A percentile compares a stretch with the other conserved stretches of the same genome.
Evolutionary conservation across 2,113 vertebrate genomes (phyloP).

Genomic region (Chauna torquata): DNA sequence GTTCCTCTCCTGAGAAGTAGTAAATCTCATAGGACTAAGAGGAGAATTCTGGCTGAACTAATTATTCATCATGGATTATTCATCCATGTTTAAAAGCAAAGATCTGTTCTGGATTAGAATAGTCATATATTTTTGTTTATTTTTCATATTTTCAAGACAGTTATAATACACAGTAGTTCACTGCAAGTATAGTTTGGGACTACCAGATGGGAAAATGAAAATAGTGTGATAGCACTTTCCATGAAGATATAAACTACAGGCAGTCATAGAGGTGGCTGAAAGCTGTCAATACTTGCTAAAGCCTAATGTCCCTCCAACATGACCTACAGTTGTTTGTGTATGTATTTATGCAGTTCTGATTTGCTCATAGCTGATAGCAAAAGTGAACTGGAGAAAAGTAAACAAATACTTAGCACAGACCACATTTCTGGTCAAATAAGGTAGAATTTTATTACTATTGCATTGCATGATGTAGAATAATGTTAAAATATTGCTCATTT

Average conservation of each 20-base stretch:
- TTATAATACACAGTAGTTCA: neutral
- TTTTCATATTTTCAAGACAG: neutral
- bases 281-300: neutral
- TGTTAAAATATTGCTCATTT: neutral
- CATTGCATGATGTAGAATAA: neutral
- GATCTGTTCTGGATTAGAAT: neutral
- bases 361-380: neutral
- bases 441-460: neutral
- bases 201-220: neutral
- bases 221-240: neutral
- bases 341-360: neutral
- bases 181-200: neutral
- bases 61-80: slow-evolving; percentile 14
- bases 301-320: neutral
- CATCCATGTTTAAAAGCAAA: neutral
- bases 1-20: neutral
- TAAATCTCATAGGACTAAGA: neutral
- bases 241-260: neutral
- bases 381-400: neutral
- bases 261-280: neutral
- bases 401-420: neutral
- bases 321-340: neutral
- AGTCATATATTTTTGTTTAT: neutral
- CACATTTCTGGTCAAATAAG: neutral
- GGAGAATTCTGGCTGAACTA: neutral